Percentiles rank a stretch among this genome's conserved stretches.
These are phyloP conservation scores for Baryphthengus martii DNA, from an alignment of 2,113 vertebrate species.

Conservation along the genomic window DNA sequence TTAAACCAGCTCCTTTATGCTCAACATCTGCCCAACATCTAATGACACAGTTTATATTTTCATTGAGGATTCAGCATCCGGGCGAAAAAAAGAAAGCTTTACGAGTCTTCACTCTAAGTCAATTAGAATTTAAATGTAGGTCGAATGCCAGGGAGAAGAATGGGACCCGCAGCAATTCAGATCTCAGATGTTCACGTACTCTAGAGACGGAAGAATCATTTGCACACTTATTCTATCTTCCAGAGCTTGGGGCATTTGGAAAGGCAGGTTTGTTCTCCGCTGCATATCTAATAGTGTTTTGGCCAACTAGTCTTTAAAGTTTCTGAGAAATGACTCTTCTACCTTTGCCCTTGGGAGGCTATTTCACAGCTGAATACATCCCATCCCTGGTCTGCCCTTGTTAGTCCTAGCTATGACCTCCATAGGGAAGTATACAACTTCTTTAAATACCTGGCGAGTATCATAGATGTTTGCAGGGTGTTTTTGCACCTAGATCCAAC, in stretches of 20 bases:
- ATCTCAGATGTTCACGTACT: constrained; percentile 30
- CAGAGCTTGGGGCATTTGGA: constrained; percentile 29
- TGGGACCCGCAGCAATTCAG: constrained; percentile 58
- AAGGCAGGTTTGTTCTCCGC: constrained; percentile 44
- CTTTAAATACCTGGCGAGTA: not conserved
- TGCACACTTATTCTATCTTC: constrained; percentile 24
- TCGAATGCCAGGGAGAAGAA: constrained; percentile 42
- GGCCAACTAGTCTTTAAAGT: constrained; percentile 39
- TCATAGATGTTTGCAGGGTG: not conserved
- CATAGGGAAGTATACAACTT: not conserved
- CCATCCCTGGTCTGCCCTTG: constrained; percentile 2
- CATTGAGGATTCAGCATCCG: constrained; percentile 8
- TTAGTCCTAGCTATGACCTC: constrained; percentile 25
- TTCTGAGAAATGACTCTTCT: constrained; percentile 36
- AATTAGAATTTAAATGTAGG: constrained; percentile 61
- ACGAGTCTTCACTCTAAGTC: not conserved
- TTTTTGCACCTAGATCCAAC: not conserved
- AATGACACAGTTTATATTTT: constrained; percentile 50
- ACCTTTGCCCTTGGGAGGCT: constrained; percentile 44
- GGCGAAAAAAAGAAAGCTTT: constrained; percentile 30
- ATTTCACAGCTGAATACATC: constrained; percentile 60
- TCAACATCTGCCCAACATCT: not conserved
- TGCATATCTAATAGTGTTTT: constrained; percentile 46
- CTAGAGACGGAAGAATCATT: constrained; percentile 52
- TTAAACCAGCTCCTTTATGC: constrained; percentile 12